Percentiles rank a stretch among this genome's conserved stretches.
phyloP scores from a whole-genome alignment of 2,888 invertebrate species.

The Periphyllus acericola region DNA sequence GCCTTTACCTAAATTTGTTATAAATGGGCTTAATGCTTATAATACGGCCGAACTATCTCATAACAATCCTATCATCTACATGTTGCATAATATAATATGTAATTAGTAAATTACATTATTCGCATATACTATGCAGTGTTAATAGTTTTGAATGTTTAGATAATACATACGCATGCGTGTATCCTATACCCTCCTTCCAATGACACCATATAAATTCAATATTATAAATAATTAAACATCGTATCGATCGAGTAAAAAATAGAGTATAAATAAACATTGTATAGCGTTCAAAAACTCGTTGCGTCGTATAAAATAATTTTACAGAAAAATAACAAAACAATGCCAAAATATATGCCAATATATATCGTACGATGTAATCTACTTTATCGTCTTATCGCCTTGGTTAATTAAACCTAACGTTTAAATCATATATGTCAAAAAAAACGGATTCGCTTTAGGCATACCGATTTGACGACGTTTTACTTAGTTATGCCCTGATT shows the following conservation, averaged over 20 bases:
- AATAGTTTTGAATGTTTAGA: background rate
- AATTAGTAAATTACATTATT: background rate
- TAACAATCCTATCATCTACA: background rate
- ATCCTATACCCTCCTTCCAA: background rate
- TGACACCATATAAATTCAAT: background rate
- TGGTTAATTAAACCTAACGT: background rate
- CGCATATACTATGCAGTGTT: background rate
- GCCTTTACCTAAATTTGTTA: background rate
- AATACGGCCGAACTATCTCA: background rate
- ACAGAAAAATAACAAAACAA: background rate
- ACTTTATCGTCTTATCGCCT: too few species aligned
- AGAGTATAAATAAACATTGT: background rate
- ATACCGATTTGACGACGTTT: background rate
- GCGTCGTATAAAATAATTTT: background rate
- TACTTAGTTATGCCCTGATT: slow-evolving; percentile 31
- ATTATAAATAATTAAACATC: background rate
- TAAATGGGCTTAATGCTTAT: background rate
- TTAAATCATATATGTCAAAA: slow-evolving; percentile 15
- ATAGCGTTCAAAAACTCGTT: background rate
- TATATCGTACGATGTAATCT: too few species aligned
- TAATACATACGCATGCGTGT: background rate
- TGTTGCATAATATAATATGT: background rate
- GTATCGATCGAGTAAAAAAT: background rate
- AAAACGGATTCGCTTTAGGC: background rate
- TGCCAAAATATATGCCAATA: too few species aligned